Evolutionary conservation across 2,797 vertebrate genomes (phyloP).

Genomic region (Sibirionetta formosa): DNA sequence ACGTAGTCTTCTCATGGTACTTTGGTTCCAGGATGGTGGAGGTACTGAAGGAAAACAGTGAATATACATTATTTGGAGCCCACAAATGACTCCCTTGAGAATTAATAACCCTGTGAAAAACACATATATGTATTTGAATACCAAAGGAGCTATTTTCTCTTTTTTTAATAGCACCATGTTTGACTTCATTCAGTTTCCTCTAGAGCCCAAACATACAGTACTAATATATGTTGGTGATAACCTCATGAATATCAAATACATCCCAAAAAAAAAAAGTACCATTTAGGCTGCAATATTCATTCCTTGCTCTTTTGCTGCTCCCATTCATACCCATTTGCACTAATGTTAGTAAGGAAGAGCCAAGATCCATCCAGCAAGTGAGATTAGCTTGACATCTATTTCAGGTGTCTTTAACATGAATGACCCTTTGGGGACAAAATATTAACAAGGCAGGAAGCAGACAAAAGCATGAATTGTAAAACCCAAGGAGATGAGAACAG

Average conservation of each 20-base stretch:
- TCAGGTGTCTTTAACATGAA: neutral
- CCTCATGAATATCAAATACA: neutral
- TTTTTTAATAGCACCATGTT: neutral
- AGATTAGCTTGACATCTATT: neutral
- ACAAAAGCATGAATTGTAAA: neutral
- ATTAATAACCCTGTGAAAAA: slow-evolving; percentile 15
- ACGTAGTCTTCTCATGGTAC: slow-evolving; percentile 30
- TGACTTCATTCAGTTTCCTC: slow-evolving; percentile 19
- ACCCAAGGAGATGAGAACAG: neutral
- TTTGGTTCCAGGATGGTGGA: slow-evolving; percentile 29
- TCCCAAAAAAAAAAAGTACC: neutral
- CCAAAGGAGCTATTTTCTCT: slow-evolving; percentile 2
- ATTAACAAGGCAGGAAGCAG: neutral
- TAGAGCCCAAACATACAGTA: neutral
- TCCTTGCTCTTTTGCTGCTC: neutral
- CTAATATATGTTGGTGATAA: neutral
- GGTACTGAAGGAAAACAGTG: slow-evolving; percentile 40
- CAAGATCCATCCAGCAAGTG: neutral
- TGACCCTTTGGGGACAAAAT: neutral
- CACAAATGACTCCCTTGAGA: slow-evolving; percentile 37
- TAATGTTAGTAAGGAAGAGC: neutral
- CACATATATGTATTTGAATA: neutral
- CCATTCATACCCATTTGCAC: neutral
- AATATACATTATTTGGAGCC: slow-evolving; percentile 18
- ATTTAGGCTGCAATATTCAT: neutral